Evolutionary conservation across 2,888 invertebrate genomes (phyloP).

Genomic region (Tenthredo mesomela): DNA sequence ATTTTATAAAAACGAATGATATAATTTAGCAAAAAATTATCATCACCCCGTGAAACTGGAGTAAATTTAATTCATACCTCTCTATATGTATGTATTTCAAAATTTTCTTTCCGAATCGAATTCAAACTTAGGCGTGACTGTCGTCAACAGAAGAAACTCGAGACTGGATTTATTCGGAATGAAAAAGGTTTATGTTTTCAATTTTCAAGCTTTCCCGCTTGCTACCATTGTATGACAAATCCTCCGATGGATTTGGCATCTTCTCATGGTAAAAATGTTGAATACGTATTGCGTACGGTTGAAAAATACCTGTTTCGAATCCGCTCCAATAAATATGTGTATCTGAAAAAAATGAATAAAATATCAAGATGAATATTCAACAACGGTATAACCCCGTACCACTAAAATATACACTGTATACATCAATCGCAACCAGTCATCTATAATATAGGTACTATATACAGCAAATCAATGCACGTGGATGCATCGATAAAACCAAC

Average conservation of each 20-base stretch:
- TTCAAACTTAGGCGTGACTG: too few species aligned
- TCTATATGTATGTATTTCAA: background rate
- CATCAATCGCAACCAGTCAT: background rate
- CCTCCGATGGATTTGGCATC: background rate
- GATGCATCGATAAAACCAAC: background rate
- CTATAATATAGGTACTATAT: too few species aligned
- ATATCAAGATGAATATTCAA: background rate
- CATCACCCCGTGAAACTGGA: background rate
- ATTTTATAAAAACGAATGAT: background rate
- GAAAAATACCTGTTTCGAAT: background rate
- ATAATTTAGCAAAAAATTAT: background rate
- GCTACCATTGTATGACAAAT: conserved; percentile 1
- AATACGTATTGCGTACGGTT: background rate
- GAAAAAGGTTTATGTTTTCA: background rate
- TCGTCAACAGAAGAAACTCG: background rate
- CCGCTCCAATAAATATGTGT: background rate
- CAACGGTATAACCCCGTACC: background rate
- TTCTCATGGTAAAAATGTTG: background rate
- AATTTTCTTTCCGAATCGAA: background rate
- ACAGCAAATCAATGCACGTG: background rate
- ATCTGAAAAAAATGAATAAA: conserved; percentile 15
- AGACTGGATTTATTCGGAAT: conserved; percentile 4
- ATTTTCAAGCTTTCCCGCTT: background rate
- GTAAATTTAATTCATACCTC: background rate
- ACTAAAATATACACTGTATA: background rate